phyloP scores from a whole-genome alignment of 2,888 invertebrate species.

The Anoncus sp. region DNA sequence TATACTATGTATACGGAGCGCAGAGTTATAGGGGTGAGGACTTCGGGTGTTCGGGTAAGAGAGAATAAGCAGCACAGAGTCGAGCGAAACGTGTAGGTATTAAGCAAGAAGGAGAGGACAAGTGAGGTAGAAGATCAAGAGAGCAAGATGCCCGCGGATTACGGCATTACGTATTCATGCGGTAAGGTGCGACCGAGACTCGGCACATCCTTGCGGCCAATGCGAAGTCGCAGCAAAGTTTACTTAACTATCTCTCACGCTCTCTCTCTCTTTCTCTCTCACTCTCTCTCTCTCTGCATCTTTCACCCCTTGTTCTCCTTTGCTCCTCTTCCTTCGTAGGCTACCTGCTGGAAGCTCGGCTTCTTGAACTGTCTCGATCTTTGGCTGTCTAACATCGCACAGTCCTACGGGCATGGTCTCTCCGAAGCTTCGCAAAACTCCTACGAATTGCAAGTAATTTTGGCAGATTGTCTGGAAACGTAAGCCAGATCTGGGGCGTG shows the following conservation, averaged over 20 bases:
- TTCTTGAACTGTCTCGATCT: constrained; percentile 50
- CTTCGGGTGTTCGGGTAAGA: constrained; percentile 9
- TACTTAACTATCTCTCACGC: constrained; percentile 63
- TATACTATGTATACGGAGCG: background rate
- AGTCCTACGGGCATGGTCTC: constrained; percentile 37
- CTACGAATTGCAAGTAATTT: constrained; percentile 57
- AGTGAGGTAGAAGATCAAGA: constrained; percentile 43
- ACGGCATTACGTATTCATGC: constrained; percentile 72
- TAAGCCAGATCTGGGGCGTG: constrained; percentile 43
- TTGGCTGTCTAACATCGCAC: constrained; percentile 32
- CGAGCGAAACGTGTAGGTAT: constrained; percentile 27
- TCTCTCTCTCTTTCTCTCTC: constrained; percentile 29
- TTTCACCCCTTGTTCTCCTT: constrained; percentile 17
- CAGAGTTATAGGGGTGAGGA: no score
- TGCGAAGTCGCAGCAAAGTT: constrained; percentile 71
- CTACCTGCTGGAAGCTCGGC: constrained; percentile 36
- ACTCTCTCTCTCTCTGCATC: constrained; percentile 8
- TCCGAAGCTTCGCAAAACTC: constrained; percentile 28
- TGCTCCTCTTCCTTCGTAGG: background rate
- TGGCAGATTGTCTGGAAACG: constrained; percentile 58
- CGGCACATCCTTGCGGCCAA: constrained; percentile 63
- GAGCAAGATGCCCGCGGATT: constrained; percentile 61
- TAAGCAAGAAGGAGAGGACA: constrained; percentile 41
- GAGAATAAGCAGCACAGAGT: constrained; percentile 34
- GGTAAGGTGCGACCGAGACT: constrained; percentile 66